A percentile compares a stretch with the other conserved stretches of the same genome.
These are phyloP conservation scores for Microhierax caerulescens DNA, from an alignment of 2,797 vertebrate genomes.

Conservation along the genomic window DNA sequence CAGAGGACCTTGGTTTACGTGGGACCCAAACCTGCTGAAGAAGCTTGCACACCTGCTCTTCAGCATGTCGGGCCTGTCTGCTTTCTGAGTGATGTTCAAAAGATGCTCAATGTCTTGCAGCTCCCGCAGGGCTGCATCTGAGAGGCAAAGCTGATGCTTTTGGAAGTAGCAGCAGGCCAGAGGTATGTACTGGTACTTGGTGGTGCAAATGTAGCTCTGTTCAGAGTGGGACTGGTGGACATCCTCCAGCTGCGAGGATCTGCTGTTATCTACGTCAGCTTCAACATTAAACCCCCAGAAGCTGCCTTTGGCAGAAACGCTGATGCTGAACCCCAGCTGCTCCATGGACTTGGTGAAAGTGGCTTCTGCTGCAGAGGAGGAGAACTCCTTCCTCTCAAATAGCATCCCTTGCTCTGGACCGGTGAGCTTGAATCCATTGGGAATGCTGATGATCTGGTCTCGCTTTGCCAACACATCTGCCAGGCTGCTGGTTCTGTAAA, in stretches of 20 bases:
- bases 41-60: constrained; percentile 1
- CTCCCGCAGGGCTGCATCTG: constrained; percentile 34
- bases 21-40: constrained; percentile 73
- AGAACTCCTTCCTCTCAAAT: constrained; percentile 66
- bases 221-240: not conserved
- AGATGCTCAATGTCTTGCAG: constrained; percentile 52
- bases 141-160: constrained; percentile 53
- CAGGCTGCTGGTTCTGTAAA: constrained; percentile 52
- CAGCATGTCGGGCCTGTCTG: not conserved
- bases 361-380: constrained; percentile 45
- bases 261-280: not conserved
- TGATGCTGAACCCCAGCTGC: constrained; percentile 56
- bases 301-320: not conserved
- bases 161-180: constrained; percentile 65
- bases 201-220: constrained; percentile 48
- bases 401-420: constrained; percentile 17
- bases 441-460: constrained; percentile 64
- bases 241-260: not conserved
- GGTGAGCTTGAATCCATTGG: not conserved
- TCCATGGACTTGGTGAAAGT: constrained; percentile 55
- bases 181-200: constrained; percentile 61
- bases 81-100: not conserved
- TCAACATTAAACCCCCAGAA: not conserved
- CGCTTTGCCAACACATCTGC: not conserved
- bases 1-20: constrained; percentile 69